Conservation (phyloP, 1,140 invertebrate species). For the Drosophila kurseongensis region DNA sequence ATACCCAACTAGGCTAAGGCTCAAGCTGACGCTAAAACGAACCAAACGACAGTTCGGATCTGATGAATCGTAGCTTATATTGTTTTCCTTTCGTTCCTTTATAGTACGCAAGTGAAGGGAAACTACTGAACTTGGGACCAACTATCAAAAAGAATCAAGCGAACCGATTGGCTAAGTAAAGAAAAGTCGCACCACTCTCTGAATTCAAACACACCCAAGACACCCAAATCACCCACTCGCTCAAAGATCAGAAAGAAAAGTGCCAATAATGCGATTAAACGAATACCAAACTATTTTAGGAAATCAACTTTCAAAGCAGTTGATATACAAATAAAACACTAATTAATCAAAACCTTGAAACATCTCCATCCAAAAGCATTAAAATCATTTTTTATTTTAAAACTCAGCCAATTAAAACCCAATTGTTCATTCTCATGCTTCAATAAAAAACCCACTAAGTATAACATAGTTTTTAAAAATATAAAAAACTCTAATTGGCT, state of each 20-base stretch:
- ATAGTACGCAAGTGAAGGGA: constrained; percentile 76
- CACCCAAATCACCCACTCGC: constrained; percentile 33
- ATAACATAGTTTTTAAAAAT: background rate
- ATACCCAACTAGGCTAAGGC: constrained; percentile 26
- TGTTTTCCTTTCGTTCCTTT: constrained; percentile 57
- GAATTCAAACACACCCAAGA: constrained; percentile 5
- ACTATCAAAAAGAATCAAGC: constrained; percentile 46
- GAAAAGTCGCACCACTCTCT: constrained; percentile 44
- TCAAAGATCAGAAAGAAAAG: constrained; percentile 31
- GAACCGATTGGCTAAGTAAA: constrained; percentile 75
- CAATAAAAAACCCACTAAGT: background rate
- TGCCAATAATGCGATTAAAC: constrained; percentile 64
- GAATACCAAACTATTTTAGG: no score
- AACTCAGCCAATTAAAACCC: constrained; percentile 15
- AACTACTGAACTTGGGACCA: constrained; percentile 61
- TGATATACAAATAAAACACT: constrained; percentile 11
- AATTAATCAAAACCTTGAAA: constrained; percentile 1
- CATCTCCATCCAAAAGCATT: constrained; percentile 5
- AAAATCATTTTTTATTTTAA: background rate
- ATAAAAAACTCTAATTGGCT: background rate
- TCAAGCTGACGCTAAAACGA: constrained; percentile 48
- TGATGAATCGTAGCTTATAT: constrained; percentile 51
- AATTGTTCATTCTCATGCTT: constrained; percentile 8
- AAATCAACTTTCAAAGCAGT: background rate
- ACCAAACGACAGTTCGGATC: constrained; percentile 60